Base-by-base conservation (phyloP, 2,113 vertebrate species). In the Scomber japonicus region DNA sequence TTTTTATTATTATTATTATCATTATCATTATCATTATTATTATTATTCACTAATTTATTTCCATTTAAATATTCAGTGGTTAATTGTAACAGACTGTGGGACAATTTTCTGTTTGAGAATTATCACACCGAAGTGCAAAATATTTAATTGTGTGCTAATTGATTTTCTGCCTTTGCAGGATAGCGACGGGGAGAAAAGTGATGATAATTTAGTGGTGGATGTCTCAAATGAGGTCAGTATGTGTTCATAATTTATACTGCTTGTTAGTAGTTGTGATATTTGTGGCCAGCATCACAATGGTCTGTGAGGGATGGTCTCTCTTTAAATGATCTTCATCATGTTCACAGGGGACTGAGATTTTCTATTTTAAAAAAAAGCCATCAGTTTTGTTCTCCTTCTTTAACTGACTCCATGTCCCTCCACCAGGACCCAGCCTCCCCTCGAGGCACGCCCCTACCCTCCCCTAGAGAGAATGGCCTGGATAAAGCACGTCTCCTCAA, bases 131-230 rank as follows among this genome's bases (percentile, higher is more conserved):
- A 45, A 44, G 27, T 63, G 14, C 16, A 53, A 40, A 50, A 31
- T 15, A 12, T 30, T 30, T 35, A 50, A 45, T 50, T n/a, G 21
- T 55, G 7, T 55, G 11, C 27, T 78, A 56, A 83, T 51, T 61
- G 11, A 49, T 75, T 56, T 48, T 78, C 13, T 83, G 14, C 59
- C 9, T 57, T 91, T 95, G 16, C 92, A 99, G 98, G 98, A 99
- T 87, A 99, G 97, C 2, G 98, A 99, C 0, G 98, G 97, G 1
- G 98, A 99, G 91, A 99, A 99, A 90, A 99, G 98, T 27, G 98
- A 99, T 0, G 97, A 99, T 57, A 93, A 94, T 85, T 94, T 99
- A 82, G 98, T 99, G 71, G 98, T 99, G 7, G 98, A 99, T 0
- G 98, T 99, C 70, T 99, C 98, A 71, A 99, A 99, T 3, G 98